Percentiles rank a stretch among this genome's conserved stretches.
These are phyloP conservation scores for Subacronicta megacephala DNA, from an alignment of 2,888 invertebrate species.

Conservation along the genomic window DNA sequence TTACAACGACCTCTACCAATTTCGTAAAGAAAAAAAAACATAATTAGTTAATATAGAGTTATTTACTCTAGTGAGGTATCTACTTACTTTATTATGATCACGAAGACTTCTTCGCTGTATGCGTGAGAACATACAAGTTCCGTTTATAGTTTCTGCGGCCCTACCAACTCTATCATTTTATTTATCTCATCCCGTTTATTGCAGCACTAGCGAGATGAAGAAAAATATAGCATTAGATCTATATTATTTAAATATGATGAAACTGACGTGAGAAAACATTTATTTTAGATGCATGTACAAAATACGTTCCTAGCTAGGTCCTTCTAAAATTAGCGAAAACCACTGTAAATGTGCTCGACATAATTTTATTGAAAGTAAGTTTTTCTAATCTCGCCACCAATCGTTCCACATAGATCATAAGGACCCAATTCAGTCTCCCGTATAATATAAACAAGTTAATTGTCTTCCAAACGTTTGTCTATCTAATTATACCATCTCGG, in stretches of 20 bases:
- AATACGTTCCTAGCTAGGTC: too few relatives aligned
- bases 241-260: too few relatives aligned
- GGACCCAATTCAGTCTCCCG: conserved; percentile 40
- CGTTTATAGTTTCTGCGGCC: conserved; percentile 5
- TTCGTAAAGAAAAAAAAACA: conserved; percentile 26
- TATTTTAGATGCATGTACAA: too few relatives aligned
- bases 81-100: conserved; percentile 3
- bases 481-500: conserved; percentile 73
- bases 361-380: conserved; percentile 46
- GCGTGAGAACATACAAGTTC: conserved; percentile 31
- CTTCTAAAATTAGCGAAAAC: conserved; percentile 38
- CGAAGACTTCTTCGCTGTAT: conserved; percentile 5
- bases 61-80: too few relatives aligned
- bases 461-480: conserved; percentile 58
- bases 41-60: conserved; percentile 11
- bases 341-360: conserved; percentile 24
- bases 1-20: conserved; percentile 21
- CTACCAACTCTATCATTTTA: conserved; percentile 35
- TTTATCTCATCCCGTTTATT: conserved; percentile 27
- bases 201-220: conserved; percentile 25
- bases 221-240: too few relatives aligned
- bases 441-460: conserved; percentile 60
- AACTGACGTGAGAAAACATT: too few relatives aligned
- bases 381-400: conserved; percentile 28
- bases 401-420: conserved; percentile 51